A percentile compares a stretch with the other conserved stretches of the same genome.
Evolutionary conservation across 2,113 vertebrate genomes (phyloP).

Genomic region (Megalops atlanticus): DNA sequence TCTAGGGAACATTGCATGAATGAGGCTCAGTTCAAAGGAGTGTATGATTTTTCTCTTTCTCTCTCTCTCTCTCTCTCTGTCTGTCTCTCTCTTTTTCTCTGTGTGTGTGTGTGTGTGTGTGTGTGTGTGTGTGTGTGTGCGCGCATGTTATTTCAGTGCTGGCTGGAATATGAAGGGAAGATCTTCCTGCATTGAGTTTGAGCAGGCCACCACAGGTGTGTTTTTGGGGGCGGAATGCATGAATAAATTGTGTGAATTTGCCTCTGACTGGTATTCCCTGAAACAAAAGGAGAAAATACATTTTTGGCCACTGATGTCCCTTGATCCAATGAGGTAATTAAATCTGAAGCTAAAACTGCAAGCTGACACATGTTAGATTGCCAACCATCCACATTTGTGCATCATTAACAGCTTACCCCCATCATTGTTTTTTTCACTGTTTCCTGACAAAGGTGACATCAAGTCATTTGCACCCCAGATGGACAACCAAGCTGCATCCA

Average conservation of each 20-base stretch:
- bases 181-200: background rate
- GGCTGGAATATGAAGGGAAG: background rate
- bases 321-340: background rate
- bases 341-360: background rate
- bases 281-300: conserved; percentile 4
- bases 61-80: background rate
- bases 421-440: background rate
- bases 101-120: background rate
- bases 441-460: background rate
- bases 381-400: background rate
- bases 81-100: background rate
- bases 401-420: background rate
- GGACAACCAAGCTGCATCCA: background rate
- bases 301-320: background rate
- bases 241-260: background rate
- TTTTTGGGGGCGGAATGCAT: background rate
- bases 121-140: background rate
- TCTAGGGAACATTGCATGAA: background rate
- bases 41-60: no score
- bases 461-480: conserved; percentile 18
- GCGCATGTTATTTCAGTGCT: background rate
- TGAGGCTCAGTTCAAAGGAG: background rate
- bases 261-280: background rate
- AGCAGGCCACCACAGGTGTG: background rate
- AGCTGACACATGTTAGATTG: conserved; percentile 2